These are phyloP conservation scores for Micronycteris hirsuta DNA, from an alignment of 2,113 vertebrate species.

Conservation along the genomic window DNA sequence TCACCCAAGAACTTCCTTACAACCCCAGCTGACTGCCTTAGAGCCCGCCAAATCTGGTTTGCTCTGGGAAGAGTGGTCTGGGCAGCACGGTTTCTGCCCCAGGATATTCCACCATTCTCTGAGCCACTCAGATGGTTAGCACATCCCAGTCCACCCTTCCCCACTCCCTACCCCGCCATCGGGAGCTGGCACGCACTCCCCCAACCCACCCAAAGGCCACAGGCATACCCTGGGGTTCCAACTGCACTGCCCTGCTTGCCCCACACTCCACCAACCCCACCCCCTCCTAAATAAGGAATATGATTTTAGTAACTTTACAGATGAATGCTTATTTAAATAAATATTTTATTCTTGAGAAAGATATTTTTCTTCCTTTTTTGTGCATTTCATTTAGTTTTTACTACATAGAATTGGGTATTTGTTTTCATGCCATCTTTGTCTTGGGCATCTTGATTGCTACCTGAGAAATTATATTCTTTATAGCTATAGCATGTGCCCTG, in stretches of 20 bases:
- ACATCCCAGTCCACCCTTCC: not conserved
- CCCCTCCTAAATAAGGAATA: not conserved
- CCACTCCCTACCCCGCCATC: too few relatives aligned
- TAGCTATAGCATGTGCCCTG: not conserved
- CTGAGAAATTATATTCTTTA: not conserved
- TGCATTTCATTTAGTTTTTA: not conserved
- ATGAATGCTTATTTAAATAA: not conserved
- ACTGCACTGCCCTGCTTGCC: not conserved
- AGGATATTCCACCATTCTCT: not conserved
- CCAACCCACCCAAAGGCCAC: not conserved
- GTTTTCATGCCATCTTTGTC: not conserved
- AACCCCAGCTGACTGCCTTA: not conserved
- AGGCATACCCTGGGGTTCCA: not conserved
- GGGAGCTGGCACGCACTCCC: accelerated
- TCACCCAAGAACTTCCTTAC: not conserved
- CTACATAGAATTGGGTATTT: not conserved
- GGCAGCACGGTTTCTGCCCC: not conserved
- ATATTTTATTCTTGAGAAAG: not conserved
- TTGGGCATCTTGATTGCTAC: not conserved
- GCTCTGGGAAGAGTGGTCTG: not conserved
- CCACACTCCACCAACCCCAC: not conserved
- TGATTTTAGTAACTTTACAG: not conserved
- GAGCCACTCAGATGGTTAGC: not conserved
- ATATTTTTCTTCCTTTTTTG: not conserved
- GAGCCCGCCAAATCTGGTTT: not conserved